Evolutionary conservation across 1,140 invertebrate genomes (phyloP), one percentile per base, ranked within the genome.

Genomic region (Campoletis sonorensis): DNA sequence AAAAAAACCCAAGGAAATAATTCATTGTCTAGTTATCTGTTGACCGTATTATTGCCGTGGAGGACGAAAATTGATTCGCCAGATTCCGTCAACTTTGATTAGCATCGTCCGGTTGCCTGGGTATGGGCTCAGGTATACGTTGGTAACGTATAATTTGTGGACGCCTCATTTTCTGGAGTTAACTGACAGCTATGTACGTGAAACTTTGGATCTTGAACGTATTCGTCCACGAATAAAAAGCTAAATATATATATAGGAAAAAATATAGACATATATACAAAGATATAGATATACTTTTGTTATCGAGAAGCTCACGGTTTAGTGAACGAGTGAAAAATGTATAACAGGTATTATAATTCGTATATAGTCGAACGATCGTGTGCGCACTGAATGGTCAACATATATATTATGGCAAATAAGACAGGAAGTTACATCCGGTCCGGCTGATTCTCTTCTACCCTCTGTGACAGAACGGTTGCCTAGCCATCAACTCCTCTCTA

Each of bases 401-500:
- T 67, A 67, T 67, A 67, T 27, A 30, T 67, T 67, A 67, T 16
- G 61, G 26, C 10, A 70, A 49, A 67, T 5, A n/a, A n/a, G n/a
- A 37, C 81, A 80, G 81, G 81, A 82, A 80, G 81, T 82, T 68
- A 61, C 73, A 82, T 82, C 81, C 81, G 81, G 81, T 82, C 58
- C 58, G 58, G 77, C 37, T 70, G 58, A 64, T 64, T 49, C 37
- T 79, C 75, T 79, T 79, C 75, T 79, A 51, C 73, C 61, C 71
- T 64, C 81, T 23, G 75, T 81, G 61, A 61, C 71, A 40, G 54
- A 76, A 81, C 73, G 58, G 79, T 76, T 73, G 71, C 79, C 70
- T 73, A 61, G 54, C 71, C 61, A 70, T 61, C 79, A 51, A 40
- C 27, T 51, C 70, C 81, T 61, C 30, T 21, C 33, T 0, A 54